phyloP scores from a whole-genome alignment of 2,888 invertebrate genomes.

The Xylota segnis region DNA sequence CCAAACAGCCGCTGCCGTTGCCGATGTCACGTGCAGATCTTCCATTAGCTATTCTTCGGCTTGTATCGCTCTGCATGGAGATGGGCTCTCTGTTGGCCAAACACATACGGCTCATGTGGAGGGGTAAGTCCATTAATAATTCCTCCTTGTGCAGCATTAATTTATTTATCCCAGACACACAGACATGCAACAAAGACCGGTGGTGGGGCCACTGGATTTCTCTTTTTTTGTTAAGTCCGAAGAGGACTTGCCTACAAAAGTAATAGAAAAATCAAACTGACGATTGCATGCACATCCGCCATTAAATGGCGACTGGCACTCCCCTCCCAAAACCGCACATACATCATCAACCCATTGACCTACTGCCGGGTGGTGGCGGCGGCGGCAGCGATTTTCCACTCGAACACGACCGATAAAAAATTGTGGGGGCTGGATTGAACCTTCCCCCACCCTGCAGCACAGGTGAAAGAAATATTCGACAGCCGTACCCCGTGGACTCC shows the following conservation, averaged over 20 bases:
- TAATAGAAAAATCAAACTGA: conserved; percentile 76
- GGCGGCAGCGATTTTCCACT: conserved; percentile 67
- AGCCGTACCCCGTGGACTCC: conserved; percentile 21
- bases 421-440: not conserved
- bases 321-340: conserved; percentile 56
- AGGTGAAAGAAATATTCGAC: conserved; percentile 57
- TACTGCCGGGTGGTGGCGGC: conserved; percentile 57
- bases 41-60: conserved; percentile 69
- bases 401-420: conserved; percentile 59
- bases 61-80: conserved; percentile 25
- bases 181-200: conserved; percentile 38
- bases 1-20: conserved; percentile 11
- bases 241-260: not conserved
- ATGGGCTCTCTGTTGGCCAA: conserved; percentile 47
- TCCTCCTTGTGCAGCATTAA: conserved; percentile 58
- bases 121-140: conserved; percentile 60
- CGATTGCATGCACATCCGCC: conserved; percentile 78
- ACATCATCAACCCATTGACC: conserved; percentile 75
- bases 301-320: conserved; percentile 73
- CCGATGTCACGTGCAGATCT: conserved; percentile 74
- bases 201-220: conserved; percentile 42
- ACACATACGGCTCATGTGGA: conserved; percentile 28
- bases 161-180: conserved; percentile 64
- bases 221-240: not conserved
- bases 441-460: conserved; percentile 20